Evolutionary conservation across 2,797 vertebrate species (phyloP).

Genomic region (Mycteria americana): DNA sequence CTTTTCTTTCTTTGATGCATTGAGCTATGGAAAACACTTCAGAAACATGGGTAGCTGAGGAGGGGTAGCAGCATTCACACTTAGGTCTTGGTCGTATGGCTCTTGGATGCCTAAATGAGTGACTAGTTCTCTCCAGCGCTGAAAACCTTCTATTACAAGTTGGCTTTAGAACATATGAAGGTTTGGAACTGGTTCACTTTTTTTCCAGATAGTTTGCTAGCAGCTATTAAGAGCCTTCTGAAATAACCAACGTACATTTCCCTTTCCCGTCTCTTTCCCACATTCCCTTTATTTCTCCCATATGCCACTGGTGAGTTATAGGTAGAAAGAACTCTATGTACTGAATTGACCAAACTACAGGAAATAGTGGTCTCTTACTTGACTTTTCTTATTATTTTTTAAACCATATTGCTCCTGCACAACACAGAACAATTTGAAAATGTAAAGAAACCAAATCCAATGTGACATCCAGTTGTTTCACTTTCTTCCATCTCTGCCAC

Average conservation of each 20-base stretch:
- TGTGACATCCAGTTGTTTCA: not conserved
- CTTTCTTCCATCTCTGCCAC: not conserved
- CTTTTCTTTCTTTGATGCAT: not conserved
- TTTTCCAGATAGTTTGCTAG: not conserved
- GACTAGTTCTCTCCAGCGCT: not conserved
- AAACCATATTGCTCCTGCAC: not conserved
- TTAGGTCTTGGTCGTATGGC: not conserved
- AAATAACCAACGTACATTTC: constrained; percentile 15
- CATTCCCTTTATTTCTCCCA: not conserved
- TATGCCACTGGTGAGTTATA: not conserved
- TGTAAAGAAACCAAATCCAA: not conserved
- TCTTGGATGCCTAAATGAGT: not conserved
- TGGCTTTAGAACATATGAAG: not conserved
- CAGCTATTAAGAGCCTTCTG: not conserved
- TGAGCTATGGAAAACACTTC: not conserved
- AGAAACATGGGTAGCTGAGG: not conserved
- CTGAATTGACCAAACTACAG: not conserved
- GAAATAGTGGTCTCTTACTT: not conserved
- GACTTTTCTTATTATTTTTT: not conserved
- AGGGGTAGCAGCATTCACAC: not conserved
- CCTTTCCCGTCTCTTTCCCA: not conserved
- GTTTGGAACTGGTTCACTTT: not conserved
- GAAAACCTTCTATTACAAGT: not conserved
- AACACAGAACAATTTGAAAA: not conserved
- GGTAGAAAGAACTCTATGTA: not conserved